Evolutionary conservation across 1,140 invertebrate species (phyloP).

Genomic region (Diploscapter pachys): DNA sequence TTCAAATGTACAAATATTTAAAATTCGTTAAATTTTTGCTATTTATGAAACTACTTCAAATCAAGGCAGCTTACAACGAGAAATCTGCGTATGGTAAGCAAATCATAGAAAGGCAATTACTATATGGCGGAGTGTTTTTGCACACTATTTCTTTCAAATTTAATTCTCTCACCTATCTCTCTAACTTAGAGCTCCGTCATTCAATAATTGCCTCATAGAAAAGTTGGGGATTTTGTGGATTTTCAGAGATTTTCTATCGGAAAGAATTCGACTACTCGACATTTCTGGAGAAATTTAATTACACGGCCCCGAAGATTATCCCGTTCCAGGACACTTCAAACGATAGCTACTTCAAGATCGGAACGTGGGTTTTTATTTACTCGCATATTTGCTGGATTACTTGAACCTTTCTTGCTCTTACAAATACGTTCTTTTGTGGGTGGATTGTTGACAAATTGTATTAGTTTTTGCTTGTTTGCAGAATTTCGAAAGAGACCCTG

Average conservation of each 20-base stretch:
- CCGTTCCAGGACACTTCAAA: constrained; percentile 28
- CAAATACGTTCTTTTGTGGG: constrained; percentile 4
- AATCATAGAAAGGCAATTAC: too few relatives aligned
- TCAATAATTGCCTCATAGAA: neutral
- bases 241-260: constrained; percentile 20
- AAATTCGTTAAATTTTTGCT: too few relatives aligned
- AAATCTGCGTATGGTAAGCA: too few relatives aligned
- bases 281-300: constrained; percentile 16
- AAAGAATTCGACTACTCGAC: constrained; percentile 25
- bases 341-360: constrained; percentile 25
- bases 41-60: too few relatives aligned
- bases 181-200: neutral
- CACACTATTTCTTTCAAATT: neutral
- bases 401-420: neutral
- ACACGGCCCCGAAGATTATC: constrained; percentile 11
- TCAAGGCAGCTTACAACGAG: too few relatives aligned
- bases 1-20: too few relatives aligned
- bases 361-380: constrained; percentile 18
- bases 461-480: neutral
- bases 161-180: neutral
- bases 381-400: neutral
- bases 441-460: neutral
- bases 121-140: too few relatives aligned
- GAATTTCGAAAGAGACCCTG: constrained; percentile 5
- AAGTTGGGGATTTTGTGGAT: too few relatives aligned